A percentile compares a stretch with the other conserved stretches of the same genome.
phyloP scores from a whole-genome alignment of 2,888 invertebrate species.

The Desoria tigrina region DNA sequence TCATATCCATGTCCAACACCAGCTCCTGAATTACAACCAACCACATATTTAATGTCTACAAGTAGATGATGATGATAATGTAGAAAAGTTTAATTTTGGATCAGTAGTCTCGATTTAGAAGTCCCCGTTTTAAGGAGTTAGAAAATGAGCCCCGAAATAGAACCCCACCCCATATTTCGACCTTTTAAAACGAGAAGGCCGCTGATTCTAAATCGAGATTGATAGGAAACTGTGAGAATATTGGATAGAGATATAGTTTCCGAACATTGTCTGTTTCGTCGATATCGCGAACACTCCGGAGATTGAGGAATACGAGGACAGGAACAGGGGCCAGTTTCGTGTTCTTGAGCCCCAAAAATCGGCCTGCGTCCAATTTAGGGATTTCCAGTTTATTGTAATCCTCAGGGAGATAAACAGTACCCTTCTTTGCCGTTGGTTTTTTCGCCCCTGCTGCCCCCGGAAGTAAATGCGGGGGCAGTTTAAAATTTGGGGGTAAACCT shows the following conservation, averaged over 20 bases:
- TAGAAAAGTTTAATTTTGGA: background rate
- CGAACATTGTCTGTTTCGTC: constrained; percentile 39
- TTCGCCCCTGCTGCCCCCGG: constrained; percentile 10
- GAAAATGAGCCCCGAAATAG: too few species aligned
- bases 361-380: constrained; percentile 42
- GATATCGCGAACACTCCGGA: constrained; percentile 40
- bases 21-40: too few species aligned
- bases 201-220: too few species aligned
- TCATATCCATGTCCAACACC: constrained; percentile 40
- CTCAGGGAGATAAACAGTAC: constrained; percentile 39
- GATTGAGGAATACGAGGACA: constrained; percentile 40
- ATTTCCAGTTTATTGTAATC: constrained; percentile 46
- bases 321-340: constrained; percentile 38
- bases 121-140: too few species aligned
- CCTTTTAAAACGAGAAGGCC: too few species aligned
- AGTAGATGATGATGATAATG: background rate
- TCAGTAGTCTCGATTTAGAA: too few species aligned
- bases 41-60: too few species aligned
- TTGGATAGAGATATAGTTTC: too few species aligned
- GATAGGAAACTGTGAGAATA: too few species aligned
- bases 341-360: constrained; percentile 32
- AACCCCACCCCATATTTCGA: too few species aligned
- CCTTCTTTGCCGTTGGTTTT: constrained; percentile 30
- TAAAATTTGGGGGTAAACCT: constrained; percentile 1
- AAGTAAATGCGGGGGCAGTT: constrained; percentile 27